phyloP scores from a whole-genome alignment of 2,888 invertebrate genomes.

The Apodemia mormo region DNA sequence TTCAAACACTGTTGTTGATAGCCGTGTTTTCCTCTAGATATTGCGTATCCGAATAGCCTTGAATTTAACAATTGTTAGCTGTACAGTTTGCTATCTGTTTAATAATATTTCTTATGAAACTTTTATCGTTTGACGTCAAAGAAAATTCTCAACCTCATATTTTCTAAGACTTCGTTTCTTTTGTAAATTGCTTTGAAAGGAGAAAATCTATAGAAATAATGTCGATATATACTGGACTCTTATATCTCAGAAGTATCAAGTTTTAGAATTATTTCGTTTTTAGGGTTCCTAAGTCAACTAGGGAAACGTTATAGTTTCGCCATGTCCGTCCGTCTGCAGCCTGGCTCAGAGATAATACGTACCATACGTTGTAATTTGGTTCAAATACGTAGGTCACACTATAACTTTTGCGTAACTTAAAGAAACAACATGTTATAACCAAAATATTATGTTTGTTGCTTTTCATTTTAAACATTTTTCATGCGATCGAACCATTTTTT shows the following conservation, averaged over 20 bases:
- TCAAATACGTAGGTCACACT: too few species aligned
- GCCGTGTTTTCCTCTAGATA: background rate
- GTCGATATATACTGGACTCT: background rate
- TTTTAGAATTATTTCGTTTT: too few species aligned
- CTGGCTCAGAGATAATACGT: too few species aligned
- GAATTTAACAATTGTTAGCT: background rate
- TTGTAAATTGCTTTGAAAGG: background rate
- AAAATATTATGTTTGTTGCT: too few species aligned
- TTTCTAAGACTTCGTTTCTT: background rate
- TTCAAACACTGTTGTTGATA: background rate
- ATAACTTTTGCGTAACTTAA: too few species aligned
- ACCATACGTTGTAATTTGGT: too few species aligned
- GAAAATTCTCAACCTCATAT: background rate
- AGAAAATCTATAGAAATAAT: background rate
- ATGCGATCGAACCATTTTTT: too few species aligned
- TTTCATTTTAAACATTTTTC: too few species aligned
- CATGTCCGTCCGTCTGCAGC: too few species aligned
- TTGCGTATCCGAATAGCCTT: conserved; percentile 7
- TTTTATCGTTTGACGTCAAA: conserved; percentile 1
- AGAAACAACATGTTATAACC: too few species aligned
- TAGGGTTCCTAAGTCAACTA: too few species aligned
- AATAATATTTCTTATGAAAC: background rate
- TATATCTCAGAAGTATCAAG: background rate
- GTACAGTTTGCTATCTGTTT: background rate
- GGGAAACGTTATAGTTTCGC: too few species aligned